phyloP scores from a whole-genome alignment of 2,113 vertebrate species.

The Hiodon tergisus region DNA sequence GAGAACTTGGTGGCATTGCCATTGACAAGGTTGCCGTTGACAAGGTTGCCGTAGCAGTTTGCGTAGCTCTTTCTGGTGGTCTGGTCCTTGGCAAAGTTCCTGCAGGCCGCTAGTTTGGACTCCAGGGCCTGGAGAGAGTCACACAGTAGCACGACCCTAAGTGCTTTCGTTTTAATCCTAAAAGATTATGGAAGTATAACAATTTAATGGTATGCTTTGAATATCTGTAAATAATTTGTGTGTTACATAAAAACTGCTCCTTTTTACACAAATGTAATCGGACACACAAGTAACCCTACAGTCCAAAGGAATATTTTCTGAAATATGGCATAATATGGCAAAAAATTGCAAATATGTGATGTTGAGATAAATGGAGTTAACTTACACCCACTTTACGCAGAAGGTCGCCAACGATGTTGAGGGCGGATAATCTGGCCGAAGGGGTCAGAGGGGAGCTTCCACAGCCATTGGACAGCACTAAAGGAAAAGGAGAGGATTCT shows the following conservation, averaged over 20 bases:
- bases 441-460: conserved; percentile 86
- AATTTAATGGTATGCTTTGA: no score
- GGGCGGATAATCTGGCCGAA: conserved; percentile 92
- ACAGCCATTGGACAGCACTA: conserved; percentile 88
- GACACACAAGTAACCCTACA: no score
- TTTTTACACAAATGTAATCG: neutral
- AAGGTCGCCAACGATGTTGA: conserved; percentile 98
- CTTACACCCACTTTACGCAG: conserved; percentile 96
- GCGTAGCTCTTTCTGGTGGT: conserved; percentile 80
- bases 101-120: conserved; percentile 93
- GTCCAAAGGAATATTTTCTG: no score
- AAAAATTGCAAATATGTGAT: neutral
- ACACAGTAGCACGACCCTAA: neutral
- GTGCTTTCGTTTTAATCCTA: no score
- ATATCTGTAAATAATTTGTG: no score
- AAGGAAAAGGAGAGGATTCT: conserved; percentile 28
- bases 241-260: neutral
- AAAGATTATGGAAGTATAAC: no score
- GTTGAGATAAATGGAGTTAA: neutral
- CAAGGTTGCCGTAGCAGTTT: conserved; percentile 70
- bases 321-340: neutral
- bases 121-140: conserved; percentile 77
- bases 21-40: conserved; percentile 64
- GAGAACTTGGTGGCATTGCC: conserved; percentile 82
- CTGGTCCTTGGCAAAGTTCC: conserved; percentile 96